Evolutionary conservation across 1,140 invertebrate species (phyloP), one percentile per base, ranked within the genome.

Genomic region (Mesaphorura yosii): DNA sequence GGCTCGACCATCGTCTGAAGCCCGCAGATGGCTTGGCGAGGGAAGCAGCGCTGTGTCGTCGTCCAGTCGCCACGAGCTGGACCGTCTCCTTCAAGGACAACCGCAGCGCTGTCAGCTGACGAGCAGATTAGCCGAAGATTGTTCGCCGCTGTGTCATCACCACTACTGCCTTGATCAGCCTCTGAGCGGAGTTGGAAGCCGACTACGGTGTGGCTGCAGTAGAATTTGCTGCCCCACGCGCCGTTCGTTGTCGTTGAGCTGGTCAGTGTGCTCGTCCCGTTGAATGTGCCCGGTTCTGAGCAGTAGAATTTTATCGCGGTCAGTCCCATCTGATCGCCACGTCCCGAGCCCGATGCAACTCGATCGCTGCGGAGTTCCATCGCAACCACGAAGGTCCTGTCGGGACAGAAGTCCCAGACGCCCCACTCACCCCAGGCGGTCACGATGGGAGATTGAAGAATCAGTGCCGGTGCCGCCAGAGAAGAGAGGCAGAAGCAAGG

Each of bases 181-280:
- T 56, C 54, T 4, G 26, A 26, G 38, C 48, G 31, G 7, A 56
- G 29, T 22, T 51, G 48, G 31, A 56, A 56, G 2, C 54, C 54
- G 15, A 14, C 41, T 1, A 45, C 17, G n/a, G 39, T 3, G 12
- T 50, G 49, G 17, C n/a, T 10, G 34, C 48, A 50, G 27, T 17
- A 38, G 14, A 20, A 38, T 50, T 50, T 3, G 14, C 29, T 50
- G 17, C 48, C 12, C 48, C 48, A 50, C 5, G 10, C 40, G 7
- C 48, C 48, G 22, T 38, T 48, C 23, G 22, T 48, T 14, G 37
- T 34, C 5, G 5, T 34, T n/a, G 3, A 34, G 17, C 10, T 17
- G 5, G 12, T 48, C 23, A 26, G 25, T 6, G 3, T 48, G 17
- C 4, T 48, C 6, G 31, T 48, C 4, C n/a, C n/a, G n/a, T n/a